Conservation (phyloP, 1,140 invertebrate species). For the Scaptomyza hsui region DNA sequence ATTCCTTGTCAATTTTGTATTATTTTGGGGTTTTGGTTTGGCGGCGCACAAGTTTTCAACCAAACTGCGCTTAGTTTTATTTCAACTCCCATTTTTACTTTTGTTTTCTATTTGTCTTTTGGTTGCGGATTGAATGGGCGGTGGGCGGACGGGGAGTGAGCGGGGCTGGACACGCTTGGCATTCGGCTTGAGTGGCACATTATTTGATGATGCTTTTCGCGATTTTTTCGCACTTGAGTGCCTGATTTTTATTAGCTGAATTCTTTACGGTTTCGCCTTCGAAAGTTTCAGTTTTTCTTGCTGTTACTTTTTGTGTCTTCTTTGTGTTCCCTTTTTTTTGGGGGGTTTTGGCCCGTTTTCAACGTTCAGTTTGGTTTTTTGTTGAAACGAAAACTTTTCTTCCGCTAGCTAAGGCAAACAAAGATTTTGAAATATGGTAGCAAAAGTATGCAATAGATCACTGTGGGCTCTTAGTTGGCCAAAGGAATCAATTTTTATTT, state of each 20-base stretch:
- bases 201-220: constrained; percentile 83
- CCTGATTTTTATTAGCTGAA: constrained; percentile 84
- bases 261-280: constrained; percentile 74
- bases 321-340: constrained; percentile 3
- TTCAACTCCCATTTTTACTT: constrained; percentile 62
- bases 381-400: constrained; percentile 38
- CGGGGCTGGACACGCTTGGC: constrained; percentile 37
- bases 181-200: constrained; percentile 78
- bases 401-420: constrained; percentile 44
- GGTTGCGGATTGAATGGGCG: constrained; percentile 34
- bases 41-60: constrained; percentile 54
- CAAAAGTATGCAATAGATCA: constrained; percentile 62
- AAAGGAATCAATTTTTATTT: constrained; percentile 44
- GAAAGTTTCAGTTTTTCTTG: constrained; percentile 73
- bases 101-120: constrained; percentile 79
- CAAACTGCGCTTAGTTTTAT: constrained; percentile 60
- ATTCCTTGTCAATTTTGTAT: constrained; percentile 51
- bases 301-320: constrained; percentile 13
- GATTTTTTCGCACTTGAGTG: constrained; percentile 84
- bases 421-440: constrained; percentile 74
- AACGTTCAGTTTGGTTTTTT: constrained; percentile 55
- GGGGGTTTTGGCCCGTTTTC: constrained; percentile 41
- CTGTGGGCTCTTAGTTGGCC: constrained; percentile 5
- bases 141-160: not conserved
- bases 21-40: constrained; percentile 38